phyloP scores from a whole-genome alignment of 2,888 invertebrate genomes.

The Lordiphosa andalusiaca region DNA sequence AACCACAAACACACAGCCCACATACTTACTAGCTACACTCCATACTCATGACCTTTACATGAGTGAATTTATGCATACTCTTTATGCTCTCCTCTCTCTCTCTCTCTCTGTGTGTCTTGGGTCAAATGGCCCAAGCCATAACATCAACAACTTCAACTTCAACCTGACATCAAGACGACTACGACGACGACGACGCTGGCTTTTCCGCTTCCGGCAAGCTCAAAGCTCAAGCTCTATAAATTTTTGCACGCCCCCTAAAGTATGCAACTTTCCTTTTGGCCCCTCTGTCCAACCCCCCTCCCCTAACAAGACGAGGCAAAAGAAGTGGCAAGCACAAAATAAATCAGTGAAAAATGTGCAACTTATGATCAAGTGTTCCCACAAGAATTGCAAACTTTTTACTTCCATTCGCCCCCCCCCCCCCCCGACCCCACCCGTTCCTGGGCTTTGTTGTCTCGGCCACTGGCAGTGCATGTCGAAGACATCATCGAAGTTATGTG shows the following conservation, averaged over 20 bases:
- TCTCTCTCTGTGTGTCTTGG: not conserved
- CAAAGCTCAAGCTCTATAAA: constrained; percentile 39
- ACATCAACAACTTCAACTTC: constrained; percentile 30
- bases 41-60: too few relatives aligned
- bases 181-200: constrained; percentile 3
- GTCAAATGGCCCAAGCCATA: constrained; percentile 30
- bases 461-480: constrained; percentile 47
- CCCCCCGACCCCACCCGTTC: not conserved
- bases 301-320: constrained; percentile 19
- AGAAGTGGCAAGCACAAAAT: constrained; percentile 28
- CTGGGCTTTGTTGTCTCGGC: constrained; percentile 57
- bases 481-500: constrained; percentile 71
- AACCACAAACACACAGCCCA: too few relatives aligned
- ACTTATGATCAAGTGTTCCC: constrained; percentile 75
- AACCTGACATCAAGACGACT: constrained; percentile 2
- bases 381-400: constrained; percentile 71
- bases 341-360: constrained; percentile 70
- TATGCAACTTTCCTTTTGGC: constrained; percentile 16
- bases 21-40: too few relatives aligned
- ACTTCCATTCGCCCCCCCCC: constrained; percentile 5
- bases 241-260: constrained; percentile 20
- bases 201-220: constrained; percentile 33
- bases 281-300: not conserved
- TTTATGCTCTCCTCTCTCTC: not conserved
- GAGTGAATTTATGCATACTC: constrained; percentile 13